Percentiles rank a stretch among this genome's conserved stretches.
Evolutionary conservation across 30 jellyfish, hydroid and myxozoan genomes (phyloP).

Genomic region (Turritopsis dohrnii): DNA sequence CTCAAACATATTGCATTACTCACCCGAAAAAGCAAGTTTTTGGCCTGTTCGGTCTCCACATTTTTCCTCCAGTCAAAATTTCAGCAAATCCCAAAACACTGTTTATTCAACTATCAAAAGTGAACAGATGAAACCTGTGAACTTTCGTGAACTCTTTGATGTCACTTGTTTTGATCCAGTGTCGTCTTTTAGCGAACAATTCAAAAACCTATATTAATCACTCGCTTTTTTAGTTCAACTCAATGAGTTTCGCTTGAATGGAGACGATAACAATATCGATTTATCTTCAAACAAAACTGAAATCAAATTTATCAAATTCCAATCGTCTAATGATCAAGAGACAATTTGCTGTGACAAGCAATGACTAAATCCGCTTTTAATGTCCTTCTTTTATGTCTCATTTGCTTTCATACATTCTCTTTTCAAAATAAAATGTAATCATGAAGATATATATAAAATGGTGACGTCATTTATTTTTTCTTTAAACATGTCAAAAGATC

Average conservation of each 20-base stretch:
- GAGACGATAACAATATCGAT: not conserved
- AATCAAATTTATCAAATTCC: not conserved
- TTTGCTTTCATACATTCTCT: not conserved
- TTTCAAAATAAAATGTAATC: not conserved
- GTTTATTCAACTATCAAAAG: not conserved
- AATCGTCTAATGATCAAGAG: not conserved
- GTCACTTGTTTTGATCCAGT: not conserved
- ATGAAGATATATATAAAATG: not conserved
- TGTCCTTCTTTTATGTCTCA: not conserved
- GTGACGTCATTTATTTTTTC: not conserved
- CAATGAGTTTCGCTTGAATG: not conserved
- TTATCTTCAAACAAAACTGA: not conserved
- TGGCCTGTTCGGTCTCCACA: conserved; percentile 21
- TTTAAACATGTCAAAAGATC: not conserved
- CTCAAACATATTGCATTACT: not conserved
- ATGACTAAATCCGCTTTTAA: not conserved
- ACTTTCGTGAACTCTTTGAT: not conserved
- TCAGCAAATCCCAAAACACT: not conserved
- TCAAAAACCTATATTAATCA: not conserved
- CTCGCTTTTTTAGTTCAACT: not conserved
- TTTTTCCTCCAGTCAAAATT: not conserved
- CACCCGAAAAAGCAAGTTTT: conserved; percentile 32
- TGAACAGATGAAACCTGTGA: not conserved
- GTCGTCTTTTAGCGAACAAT: not conserved
- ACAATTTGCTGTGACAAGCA: not conserved